Evolutionary conservation across 2,888 invertebrate species (phyloP).

Genomic region (Coremacera marginata): DNA sequence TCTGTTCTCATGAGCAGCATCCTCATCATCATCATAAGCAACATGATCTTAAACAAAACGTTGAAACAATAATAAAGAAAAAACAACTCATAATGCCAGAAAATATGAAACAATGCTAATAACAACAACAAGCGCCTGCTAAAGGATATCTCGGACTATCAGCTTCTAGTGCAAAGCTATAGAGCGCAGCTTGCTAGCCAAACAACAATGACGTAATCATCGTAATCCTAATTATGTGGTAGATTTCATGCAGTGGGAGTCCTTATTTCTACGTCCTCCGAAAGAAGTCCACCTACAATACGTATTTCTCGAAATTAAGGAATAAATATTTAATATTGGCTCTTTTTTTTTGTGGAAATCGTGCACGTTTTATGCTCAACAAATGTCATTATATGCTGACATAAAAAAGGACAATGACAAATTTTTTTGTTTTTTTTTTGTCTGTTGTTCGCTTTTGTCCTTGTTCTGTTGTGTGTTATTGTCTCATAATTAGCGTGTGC

Average conservation of each 20-base stretch:
- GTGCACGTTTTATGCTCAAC: neutral
- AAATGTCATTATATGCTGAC: conserved; percentile 5
- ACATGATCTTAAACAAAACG: conserved; percentile 18
- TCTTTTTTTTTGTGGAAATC: conserved; percentile 22
- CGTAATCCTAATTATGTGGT: conserved; percentile 49
- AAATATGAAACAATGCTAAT: conserved; percentile 15
- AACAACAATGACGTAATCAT: conserved; percentile 36
- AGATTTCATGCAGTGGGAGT: conserved; percentile 46
- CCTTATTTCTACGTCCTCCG: neutral
- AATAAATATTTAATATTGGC: conserved; percentile 20
- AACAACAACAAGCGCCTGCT: neutral
- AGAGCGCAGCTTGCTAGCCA: neutral
- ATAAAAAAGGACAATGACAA: conserved; percentile 44
- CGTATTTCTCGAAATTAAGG: conserved; percentile 28
- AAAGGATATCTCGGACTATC: neutral
- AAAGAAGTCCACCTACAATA: neutral
- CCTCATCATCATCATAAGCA: conserved; percentile 10
- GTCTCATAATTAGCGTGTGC: conserved; percentile 36
- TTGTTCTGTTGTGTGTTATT: conserved; percentile 11
- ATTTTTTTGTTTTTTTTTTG: conserved; percentile 34
- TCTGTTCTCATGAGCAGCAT: neutral
- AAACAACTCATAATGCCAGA: conserved; percentile 2
- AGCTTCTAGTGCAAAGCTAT: neutral
- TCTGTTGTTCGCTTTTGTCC: neutral
- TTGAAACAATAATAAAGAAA: conserved; percentile 10